Percentiles rank a stretch among this genome's conserved stretches.
Conservation (phyloP, 2,888 invertebrate genomes). For the Euplexia lucipara region DNA sequence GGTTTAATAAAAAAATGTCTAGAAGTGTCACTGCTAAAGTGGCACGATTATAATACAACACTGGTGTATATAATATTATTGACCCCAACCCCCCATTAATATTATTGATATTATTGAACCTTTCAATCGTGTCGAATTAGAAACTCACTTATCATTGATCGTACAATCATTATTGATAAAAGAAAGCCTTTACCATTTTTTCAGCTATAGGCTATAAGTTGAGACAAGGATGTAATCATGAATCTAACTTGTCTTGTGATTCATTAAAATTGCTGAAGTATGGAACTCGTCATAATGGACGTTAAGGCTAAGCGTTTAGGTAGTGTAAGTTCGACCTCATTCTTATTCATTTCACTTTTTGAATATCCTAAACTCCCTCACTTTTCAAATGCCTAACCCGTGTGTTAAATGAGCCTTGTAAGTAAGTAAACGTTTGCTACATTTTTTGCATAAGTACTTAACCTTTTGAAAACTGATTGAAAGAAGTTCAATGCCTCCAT, state of each 20-base stretch:
- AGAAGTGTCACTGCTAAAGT: too few species aligned
- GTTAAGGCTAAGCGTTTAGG: conserved; percentile 11
- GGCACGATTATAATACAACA: too few species aligned
- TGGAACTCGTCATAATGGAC: conserved; percentile 5
- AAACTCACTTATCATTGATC: too few species aligned
- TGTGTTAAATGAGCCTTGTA: conserved; percentile 2
- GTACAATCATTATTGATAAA: too few species aligned
- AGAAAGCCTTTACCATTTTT: too few species aligned
- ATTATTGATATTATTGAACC: too few species aligned
- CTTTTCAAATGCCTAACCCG: background rate
- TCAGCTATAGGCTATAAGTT: conserved; percentile 1
- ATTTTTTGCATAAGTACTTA: background rate
- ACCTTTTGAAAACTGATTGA: conserved; percentile 11
- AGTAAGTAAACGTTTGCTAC: conserved; percentile 1
- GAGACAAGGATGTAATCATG: conserved; percentile 16
- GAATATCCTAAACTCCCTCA: conserved; percentile 15
- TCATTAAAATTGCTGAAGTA: conserved; percentile 36
- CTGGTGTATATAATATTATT: too few species aligned
- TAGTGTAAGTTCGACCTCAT: conserved; percentile 26
- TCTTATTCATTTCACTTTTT: conserved; percentile 15
- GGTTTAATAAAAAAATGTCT: too few species aligned
- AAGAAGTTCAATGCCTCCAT: background rate
- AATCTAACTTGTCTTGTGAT: conserved; percentile 35
- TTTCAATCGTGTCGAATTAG: too few species aligned
- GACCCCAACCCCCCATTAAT: too few species aligned